Base-by-base conservation (phyloP, 2,113 vertebrate genomes). In the Strix aluco region DNA sequence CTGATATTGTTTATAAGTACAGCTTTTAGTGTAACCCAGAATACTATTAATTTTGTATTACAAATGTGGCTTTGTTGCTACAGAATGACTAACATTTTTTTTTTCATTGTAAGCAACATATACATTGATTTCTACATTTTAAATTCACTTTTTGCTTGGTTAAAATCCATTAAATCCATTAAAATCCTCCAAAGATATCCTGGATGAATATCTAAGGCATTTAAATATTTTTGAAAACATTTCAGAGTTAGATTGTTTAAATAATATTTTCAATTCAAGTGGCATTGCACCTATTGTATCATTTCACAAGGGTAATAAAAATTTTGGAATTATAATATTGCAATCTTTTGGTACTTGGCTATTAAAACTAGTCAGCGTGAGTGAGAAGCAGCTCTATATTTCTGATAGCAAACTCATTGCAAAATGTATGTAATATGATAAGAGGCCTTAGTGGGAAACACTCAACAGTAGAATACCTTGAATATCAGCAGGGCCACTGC, bases 181-280 rank as follows among this genome's bases (percentile, higher is more conserved):
- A 84, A 95, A 86, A 81, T 63, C n/a, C 47, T 51, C 55, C 23
- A 14, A 86, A 86, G 17, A 87, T 81, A 75, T 55, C 38, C 55
- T 67, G 44, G 47, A 81, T 91, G 20, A 84, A 91, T 89, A 78
- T 92, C 73, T 84, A 89, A 83, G 47, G 57, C 0, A 0, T 52
- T 78, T 91, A 92, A 94, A 69, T 66, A 81, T 90, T 93, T 84
- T 49, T 81, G 65, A 92, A 97, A 96, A 94, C 1, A 0, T 73
- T 94, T 83, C 63, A 61, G n/a, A 85, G 23, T n/a, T 49, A 81
- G 40, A 77, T 36, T 42, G 72, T 70, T 84, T 81, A 91, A 80
- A 82, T 55, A 94, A 88, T 78, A 63, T 70, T 87, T 94, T 42
- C 42, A 80, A 55, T 81, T 88, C 75, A 87, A 42, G 78, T 85